Base-by-base conservation (phyloP, 1,140 invertebrate species). In the Macrocentrus cingulum region DNA sequence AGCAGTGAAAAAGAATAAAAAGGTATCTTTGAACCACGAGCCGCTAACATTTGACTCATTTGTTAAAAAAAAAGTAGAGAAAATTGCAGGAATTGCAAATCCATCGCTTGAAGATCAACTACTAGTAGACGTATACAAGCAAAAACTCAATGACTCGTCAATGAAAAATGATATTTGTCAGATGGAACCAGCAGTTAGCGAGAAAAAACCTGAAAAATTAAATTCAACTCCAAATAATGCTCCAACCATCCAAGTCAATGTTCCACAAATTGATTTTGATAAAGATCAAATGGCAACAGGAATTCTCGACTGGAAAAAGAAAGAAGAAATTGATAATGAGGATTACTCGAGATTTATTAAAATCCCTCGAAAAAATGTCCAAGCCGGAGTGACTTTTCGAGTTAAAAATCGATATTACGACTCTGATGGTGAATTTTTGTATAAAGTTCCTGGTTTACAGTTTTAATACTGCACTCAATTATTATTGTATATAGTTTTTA, bases 351-450 rank as follows among this genome's bases (percentile, higher is more conserved):
- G 83, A 52, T 77, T 71, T 62, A 89, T 90, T 60, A 83, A 80
- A 55, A 89, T 90, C 51, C 87, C 88, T 4, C 82, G 82, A 52
- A 80, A 83, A 49, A 73, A 82, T 9, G 83, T 76, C 15, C 83
- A 83, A 60, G 72, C 74, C 65, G 85, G 84, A 16, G 83, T 81
- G 23, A 88, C 85, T 11, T 90, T 89, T 66, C 85, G 85, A 70
- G 80, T 91, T 1, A 82, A 86, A 62, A 88, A 91, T 77, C 87
- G 87, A 63, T 91, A 85, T 75, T 91, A 91, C 72, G 87, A 90
- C 72, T 80, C 84, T 69, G 87, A 90, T 81, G 89, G 89, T 0
- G 78, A 81, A 72, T 90, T 91, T 81, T 81, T 91, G 13, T 91
- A 90, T 66, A 79, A 88, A 66, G 84, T 90, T 16, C 84, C 88